phyloP scores from a whole-genome alignment of 1,140 invertebrate species.

The Papilio dardanus region DNA sequence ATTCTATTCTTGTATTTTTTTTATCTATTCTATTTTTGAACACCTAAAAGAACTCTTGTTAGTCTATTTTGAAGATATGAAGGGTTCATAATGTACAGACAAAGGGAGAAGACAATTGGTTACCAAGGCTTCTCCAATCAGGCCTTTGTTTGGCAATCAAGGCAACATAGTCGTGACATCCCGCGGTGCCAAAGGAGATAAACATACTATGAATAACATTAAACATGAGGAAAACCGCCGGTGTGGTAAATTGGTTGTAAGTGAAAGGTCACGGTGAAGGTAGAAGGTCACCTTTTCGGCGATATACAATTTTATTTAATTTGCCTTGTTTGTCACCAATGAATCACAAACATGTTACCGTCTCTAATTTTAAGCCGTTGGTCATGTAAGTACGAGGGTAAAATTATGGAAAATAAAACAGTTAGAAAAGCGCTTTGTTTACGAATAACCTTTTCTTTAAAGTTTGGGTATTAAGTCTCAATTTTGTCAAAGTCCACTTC shows the following conservation, averaged over 20 bases:
- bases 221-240: constrained; percentile 27
- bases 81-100: background rate
- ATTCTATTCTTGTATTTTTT: too few species aligned
- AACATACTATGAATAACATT: constrained; percentile 14
- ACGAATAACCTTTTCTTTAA: too few species aligned
- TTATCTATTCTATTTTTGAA: too few species aligned
- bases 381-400: too few species aligned
- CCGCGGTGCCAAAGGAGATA: background rate
- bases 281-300: constrained; percentile 18
- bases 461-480: too few species aligned
- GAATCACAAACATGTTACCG: background rate
- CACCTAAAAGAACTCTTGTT: too few species aligned
- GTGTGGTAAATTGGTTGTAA: background rate
- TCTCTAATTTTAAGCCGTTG: too few species aligned
- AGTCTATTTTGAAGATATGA: background rate
- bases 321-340: constrained; percentile 3
- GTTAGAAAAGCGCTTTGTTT: too few species aligned
- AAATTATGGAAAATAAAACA: too few species aligned
- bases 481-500: too few species aligned
- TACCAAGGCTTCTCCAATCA: background rate
- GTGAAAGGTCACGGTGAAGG: constrained; percentile 19
- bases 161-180: constrained; percentile 10
- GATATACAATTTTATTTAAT: constrained; percentile 7
- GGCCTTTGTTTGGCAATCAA: constrained; percentile 14
- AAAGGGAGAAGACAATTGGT: background rate